Conservation (phyloP, 2,797 vertebrate genomes). For the Cryptoprocta ferox region DNA sequence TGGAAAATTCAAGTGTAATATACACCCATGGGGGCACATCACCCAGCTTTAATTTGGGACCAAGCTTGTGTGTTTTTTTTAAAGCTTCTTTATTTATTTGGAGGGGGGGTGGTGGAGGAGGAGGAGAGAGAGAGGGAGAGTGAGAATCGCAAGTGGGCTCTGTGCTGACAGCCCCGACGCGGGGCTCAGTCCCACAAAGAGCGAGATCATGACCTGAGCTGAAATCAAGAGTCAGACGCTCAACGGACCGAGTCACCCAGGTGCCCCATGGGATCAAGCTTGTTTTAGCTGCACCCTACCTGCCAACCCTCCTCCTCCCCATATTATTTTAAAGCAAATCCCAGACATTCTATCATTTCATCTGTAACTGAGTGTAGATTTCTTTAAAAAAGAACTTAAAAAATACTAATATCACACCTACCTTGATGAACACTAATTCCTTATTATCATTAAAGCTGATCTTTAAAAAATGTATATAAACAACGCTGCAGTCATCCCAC, state of each 20-base stretch:
- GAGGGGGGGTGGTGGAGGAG: too few relatives aligned
- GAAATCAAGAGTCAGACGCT: too few relatives aligned
- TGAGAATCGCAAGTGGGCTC: too few relatives aligned
- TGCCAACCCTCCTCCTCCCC: neutral
- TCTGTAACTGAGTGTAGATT: neutral
- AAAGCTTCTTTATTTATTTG: too few relatives aligned
- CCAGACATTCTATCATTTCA: neutral
- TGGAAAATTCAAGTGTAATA: neutral
- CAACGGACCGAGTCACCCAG: too few relatives aligned
- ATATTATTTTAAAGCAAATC: neutral
- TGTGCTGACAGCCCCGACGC: too few relatives aligned
- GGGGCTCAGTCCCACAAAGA: too few relatives aligned
- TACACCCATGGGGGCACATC: neutral
- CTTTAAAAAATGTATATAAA: neutral
- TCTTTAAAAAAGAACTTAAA: neutral
- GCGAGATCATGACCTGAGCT: too few relatives aligned
- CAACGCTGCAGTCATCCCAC: neutral
- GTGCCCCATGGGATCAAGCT: neutral
- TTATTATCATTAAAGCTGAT: slow-evolving; percentile 5
- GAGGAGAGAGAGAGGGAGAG: too few relatives aligned
- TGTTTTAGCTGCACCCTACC: neutral
- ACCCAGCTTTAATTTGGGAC: neutral
- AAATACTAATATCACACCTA: neutral
- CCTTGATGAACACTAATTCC: neutral
- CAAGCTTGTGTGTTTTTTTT: too few relatives aligned